These are phyloP conservation scores for Hippocampus mohnikei DNA, from an alignment of 2,113 vertebrate genomes.

Conservation along the genomic window DNA sequence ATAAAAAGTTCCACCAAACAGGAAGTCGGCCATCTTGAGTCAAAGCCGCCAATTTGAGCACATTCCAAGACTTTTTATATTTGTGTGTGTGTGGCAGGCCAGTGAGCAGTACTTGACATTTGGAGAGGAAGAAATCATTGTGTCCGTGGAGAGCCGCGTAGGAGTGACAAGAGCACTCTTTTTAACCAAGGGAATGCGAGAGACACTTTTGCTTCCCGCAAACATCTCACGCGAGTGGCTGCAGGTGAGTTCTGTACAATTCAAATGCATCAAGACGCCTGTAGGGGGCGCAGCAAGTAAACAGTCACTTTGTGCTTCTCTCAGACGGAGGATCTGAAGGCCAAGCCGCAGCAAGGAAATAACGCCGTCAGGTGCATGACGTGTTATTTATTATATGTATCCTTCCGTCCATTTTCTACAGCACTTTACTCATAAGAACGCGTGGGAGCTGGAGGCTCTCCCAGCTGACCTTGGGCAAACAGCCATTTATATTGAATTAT, in stretches of 20 bases:
- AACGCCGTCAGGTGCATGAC: constrained; percentile 80
- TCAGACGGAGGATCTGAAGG: constrained; percentile 61
- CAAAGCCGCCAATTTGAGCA: not conserved
- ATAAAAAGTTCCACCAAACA: too few relatives aligned
- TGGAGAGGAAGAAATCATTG: not conserved
- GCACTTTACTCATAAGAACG: not conserved
- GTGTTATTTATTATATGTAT: not conserved
- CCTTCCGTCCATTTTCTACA: not conserved
- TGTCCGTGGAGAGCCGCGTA: constrained; percentile 9
- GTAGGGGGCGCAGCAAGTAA: constrained; percentile 1
- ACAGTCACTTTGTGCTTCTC: constrained; percentile 4
- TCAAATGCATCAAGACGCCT: not conserved
- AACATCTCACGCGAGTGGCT: accelerated
- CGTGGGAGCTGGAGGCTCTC: not conserved
- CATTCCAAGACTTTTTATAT: not conserved
- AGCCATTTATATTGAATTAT: not conserved
- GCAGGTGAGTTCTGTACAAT: constrained; percentile 56
- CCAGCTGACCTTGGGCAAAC: too few relatives aligned
- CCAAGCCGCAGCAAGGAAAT: constrained; percentile 80
- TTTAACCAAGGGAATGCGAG: constrained; percentile 11
- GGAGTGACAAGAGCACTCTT: accelerated
- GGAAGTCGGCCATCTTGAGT: not conserved
- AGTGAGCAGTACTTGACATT: constrained; percentile 59
- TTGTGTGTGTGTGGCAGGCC: constrained; percentile 59
- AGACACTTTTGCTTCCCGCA: constrained; percentile 70